These are phyloP conservation scores for Rhyzopertha dominica DNA, from an alignment of 1,140 invertebrate species.

Conservation along the genomic window DNA sequence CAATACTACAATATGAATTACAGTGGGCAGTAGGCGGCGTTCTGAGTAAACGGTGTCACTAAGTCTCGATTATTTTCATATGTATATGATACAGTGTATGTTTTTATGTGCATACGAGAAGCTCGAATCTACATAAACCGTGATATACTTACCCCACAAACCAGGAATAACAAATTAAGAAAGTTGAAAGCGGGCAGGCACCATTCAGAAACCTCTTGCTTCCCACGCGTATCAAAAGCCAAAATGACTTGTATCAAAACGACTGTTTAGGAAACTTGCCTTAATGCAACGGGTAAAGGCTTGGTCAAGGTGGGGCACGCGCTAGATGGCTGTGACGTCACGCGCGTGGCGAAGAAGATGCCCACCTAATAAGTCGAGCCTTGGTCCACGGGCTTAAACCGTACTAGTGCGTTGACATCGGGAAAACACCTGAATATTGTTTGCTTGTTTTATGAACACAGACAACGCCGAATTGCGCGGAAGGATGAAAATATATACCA, in stretches of 20 bases:
- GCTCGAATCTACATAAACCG: no score
- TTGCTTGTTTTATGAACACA: no score
- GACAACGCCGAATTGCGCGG: no score
- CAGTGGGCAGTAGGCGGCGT: no score
- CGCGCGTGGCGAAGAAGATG: conserved; percentile 27
- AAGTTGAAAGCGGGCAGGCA: conserved; percentile 22
- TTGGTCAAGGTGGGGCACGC: conserved; percentile 37
- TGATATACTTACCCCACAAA: no score
- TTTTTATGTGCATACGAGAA: no score
- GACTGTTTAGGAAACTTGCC: conserved; percentile 36
- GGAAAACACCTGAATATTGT: no score
- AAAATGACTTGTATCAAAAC: conserved; percentile 32
- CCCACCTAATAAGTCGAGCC: conserved; percentile 28
- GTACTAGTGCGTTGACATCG: conserved; percentile 21
- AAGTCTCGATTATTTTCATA: no score
- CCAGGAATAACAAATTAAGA: conserved; percentile 21
- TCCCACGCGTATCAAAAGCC: conserved; percentile 26
- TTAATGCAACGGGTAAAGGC: conserved; percentile 33
- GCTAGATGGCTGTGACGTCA: conserved; percentile 34
- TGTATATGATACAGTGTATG: no score
- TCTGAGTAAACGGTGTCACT: no score
- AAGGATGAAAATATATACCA: no score
- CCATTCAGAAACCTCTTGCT: conserved; percentile 31
- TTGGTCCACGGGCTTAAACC: conserved; percentile 3
- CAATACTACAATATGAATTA: no score